A percentile compares a stretch with the other conserved stretches of the same genome.
These are phyloP conservation scores for Trinorchestia longiramus DNA, from an alignment of 1,140 invertebrate genomes.

Conservation along the genomic window DNA sequence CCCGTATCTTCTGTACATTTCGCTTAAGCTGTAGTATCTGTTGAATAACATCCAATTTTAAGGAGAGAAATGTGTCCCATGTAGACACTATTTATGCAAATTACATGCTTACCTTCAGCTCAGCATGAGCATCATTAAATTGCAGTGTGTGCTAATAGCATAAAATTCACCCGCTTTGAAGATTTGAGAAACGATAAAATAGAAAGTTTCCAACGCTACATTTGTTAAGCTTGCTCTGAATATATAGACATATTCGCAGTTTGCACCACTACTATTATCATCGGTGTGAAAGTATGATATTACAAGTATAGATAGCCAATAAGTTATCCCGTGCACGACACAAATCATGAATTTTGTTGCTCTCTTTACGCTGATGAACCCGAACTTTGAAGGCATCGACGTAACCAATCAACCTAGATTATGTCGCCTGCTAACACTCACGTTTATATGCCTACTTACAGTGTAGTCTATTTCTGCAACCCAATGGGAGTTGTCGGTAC, in stretches of 20 bases:
- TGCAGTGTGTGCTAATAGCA: not conserved
- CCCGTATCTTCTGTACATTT: too few species aligned
- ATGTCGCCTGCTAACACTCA: not conserved
- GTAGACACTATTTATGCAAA: not conserved
- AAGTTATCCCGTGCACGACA: not conserved
- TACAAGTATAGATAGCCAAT: not conserved
- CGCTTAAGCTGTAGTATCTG: too few species aligned
- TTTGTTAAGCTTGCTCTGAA: not conserved
- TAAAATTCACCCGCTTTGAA: not conserved
- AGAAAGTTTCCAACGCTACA: not conserved
- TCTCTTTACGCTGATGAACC: not conserved
- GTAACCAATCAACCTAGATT: not conserved
- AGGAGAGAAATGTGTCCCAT: not conserved
- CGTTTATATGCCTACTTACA: not conserved
- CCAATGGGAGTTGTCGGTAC: not conserved
- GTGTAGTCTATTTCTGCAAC: not conserved
- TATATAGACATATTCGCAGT: too few species aligned
- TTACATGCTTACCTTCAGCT: not conserved
- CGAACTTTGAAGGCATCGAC: too few species aligned
- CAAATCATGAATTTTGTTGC: not conserved
- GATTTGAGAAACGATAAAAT: not conserved
- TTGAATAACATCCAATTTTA: not conserved
- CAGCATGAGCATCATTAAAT: not conserved
- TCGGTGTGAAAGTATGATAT: not conserved
- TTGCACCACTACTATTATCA: too few species aligned